Percentiles rank a stretch among this genome's conserved stretches.
Evolutionary conservation across 2,113 vertebrate species (phyloP).

Genomic region (Oxygymnocypris stewartii): DNA sequence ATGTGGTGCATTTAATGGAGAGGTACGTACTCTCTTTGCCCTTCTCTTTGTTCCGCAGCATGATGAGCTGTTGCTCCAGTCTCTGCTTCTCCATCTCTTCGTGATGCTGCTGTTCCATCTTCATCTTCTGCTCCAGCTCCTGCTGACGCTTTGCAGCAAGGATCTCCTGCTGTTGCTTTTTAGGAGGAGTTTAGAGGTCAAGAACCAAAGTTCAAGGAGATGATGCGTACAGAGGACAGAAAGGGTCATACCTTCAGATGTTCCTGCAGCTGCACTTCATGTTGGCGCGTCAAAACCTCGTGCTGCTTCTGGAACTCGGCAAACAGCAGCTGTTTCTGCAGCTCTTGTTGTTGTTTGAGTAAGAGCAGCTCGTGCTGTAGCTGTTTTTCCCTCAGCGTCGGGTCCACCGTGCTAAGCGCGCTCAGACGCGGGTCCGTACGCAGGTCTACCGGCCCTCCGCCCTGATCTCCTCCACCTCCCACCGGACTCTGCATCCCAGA

Average conservation of each 20-base stretch:
- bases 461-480: slow-evolving; percentile 68
- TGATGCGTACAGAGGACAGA: slow-evolving; percentile 3
- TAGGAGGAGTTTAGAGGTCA: neutral
- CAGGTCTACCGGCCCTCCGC: slow-evolving; percentile 81
- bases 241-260: slow-evolving; percentile 85
- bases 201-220: neutral
- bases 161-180: slow-evolving; percentile 83
- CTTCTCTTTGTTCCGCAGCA: slow-evolving; percentile 83
- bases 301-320: slow-evolving; percentile 97
- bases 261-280: slow-evolving; percentile 93
- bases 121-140: slow-evolving; percentile 82
- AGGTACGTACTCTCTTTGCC: slow-evolving; percentile 80
- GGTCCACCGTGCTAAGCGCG: slow-evolving; percentile 70
- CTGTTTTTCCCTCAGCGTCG: slow-evolving; percentile 83
- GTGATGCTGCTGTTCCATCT: slow-evolving; percentile 79
- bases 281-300: slow-evolving; percentile 89
- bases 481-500: slow-evolving; percentile 82
- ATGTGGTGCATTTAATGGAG: neutral
- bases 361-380: slow-evolving; percentile 89
- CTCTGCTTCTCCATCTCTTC: slow-evolving; percentile 84
- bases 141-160: slow-evolving; percentile 81
- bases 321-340: slow-evolving; percentile 93
- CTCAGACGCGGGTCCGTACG: slow-evolving; percentile 68
- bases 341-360: slow-evolving; percentile 93
- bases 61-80: slow-evolving; percentile 81